Evolutionary conservation across 2,797 vertebrate species (phyloP).

Genomic region (Synanceia verrucosa): DNA sequence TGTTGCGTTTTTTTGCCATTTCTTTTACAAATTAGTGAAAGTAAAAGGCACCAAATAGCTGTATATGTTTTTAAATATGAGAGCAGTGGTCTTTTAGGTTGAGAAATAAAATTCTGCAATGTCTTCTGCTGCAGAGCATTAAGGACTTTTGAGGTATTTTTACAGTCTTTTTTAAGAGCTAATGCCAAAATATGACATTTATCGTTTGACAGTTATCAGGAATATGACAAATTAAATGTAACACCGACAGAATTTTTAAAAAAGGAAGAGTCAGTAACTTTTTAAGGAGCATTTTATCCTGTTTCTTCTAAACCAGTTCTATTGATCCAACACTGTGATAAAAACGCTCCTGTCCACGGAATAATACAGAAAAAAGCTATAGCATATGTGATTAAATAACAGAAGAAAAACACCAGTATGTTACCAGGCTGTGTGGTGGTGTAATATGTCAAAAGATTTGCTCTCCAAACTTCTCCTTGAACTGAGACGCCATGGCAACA

Average conservation of each 20-base stretch:
- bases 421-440: slow-evolving; percentile 14
- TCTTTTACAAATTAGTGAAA: neutral
- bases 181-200: slow-evolving; percentile 9
- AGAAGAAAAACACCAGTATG: neutral
- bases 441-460: slow-evolving; percentile 28
- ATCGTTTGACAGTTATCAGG: neutral
- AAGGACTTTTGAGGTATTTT: slow-evolving; percentile 6
- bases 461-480: slow-evolving; percentile 57
- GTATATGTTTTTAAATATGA: slow-evolving; percentile 8
- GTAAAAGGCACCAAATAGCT: neutral
- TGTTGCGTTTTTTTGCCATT: neutral
- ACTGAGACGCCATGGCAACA: slow-evolving; percentile 51
- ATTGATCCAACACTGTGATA: neutral
- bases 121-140: slow-evolving; percentile 8
- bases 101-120: neutral
- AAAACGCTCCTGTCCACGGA: neutral
- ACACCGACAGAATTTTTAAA: neutral
- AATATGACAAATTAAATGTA: slow-evolving; percentile 7
- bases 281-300: slow-evolving; percentile 7
- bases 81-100: neutral
- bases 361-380: neutral
- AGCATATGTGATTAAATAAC: slow-evolving; percentile 7
- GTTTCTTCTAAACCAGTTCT: slow-evolving; percentile 7
- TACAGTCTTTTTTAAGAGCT: neutral
- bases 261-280: neutral